These are phyloP conservation scores for Lobophora halterata DNA, from an alignment of 2,888 invertebrate genomes.

Conservation along the genomic window DNA sequence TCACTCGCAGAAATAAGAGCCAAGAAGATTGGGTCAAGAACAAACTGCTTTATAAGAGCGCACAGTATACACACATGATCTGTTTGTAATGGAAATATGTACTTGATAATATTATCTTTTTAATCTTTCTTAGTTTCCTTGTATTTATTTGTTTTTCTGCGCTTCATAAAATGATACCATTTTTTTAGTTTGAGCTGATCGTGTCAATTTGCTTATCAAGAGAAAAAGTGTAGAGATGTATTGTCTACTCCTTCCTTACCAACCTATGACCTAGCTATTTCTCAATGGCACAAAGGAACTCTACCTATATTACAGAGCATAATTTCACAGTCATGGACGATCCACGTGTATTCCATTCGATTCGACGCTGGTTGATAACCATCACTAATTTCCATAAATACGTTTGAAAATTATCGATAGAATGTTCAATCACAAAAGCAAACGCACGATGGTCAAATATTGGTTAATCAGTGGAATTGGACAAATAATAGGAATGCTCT, in stretches of 20 bases:
- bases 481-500: constrained; percentile 34
- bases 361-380: background rate
- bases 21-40: constrained; percentile 40
- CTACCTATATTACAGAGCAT: background rate
- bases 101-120: constrained; percentile 22
- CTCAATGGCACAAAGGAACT: too few relatives aligned
- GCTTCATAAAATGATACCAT: too few relatives aligned
- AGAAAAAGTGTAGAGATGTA: too few relatives aligned
- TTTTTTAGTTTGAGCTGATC: too few relatives aligned
- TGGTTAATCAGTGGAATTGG: constrained; percentile 43
- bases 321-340: background rate
- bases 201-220: too few relatives aligned
- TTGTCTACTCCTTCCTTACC: too few relatives aligned
- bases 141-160: too few relatives aligned
- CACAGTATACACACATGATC: constrained; percentile 21
- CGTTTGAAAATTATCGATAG: constrained; percentile 14
- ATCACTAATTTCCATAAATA: constrained; percentile 9
- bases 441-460: constrained; percentile 35
- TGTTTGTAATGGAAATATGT: constrained; percentile 26
- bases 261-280: too few relatives aligned
- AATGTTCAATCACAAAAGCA: constrained; percentile 29
- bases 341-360: background rate
- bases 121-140: constrained; percentile 25
- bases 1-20: constrained; percentile 33
- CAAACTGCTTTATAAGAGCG: constrained; percentile 29